These are phyloP conservation scores for Sapajus apella DNA, from an alignment of 2,113 vertebrate species.

Conservation along the genomic window DNA sequence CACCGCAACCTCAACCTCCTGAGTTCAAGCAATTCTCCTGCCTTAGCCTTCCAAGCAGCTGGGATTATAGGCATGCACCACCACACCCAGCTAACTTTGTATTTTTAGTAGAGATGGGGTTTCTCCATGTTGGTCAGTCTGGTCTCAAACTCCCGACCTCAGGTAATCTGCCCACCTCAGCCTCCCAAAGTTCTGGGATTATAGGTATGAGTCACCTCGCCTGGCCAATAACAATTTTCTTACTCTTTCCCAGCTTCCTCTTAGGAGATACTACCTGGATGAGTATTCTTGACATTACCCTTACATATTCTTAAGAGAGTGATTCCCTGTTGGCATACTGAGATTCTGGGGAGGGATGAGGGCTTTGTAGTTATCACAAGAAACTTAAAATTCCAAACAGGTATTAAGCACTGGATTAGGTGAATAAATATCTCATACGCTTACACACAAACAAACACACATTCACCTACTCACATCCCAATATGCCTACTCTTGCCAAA, in stretches of 20 bases:
- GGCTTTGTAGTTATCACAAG: not conserved
- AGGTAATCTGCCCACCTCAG: too few species aligned
- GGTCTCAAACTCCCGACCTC: too few species aligned
- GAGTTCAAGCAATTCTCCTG: too few species aligned
- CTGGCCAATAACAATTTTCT: not conserved
- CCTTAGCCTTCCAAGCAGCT: too few species aligned
- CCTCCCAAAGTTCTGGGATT: too few species aligned
- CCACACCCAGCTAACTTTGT: too few species aligned
- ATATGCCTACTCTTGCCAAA: too few species aligned
- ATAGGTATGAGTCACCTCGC: too few species aligned
- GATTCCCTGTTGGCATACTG: not conserved
- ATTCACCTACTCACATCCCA: not conserved
- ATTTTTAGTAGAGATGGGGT: too few species aligned
- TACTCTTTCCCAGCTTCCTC: not conserved
- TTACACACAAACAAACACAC: not conserved
- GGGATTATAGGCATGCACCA: too few species aligned
- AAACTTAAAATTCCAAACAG: not conserved
- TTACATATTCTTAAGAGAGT: not conserved
- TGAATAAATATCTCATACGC: not conserved
- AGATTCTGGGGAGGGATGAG: accelerated
- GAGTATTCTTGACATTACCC: not conserved
- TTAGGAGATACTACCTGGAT: not conserved
- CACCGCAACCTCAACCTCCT: too few species aligned
- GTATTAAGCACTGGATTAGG: not conserved
- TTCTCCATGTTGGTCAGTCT: too few species aligned